phyloP scores from a whole-genome alignment of 2,113 vertebrate genomes.

The Saimiri boliviensis region DNA sequence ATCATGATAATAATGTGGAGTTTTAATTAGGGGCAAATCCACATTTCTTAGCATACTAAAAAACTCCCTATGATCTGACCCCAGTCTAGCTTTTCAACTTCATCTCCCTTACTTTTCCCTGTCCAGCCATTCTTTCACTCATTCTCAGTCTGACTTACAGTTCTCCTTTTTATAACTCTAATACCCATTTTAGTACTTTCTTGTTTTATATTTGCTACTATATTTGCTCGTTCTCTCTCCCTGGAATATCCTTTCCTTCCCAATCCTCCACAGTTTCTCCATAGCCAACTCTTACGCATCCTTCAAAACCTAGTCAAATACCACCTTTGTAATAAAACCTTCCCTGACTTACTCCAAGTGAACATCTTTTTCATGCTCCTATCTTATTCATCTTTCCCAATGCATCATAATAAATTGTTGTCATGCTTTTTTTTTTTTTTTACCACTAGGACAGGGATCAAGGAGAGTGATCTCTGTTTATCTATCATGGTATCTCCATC shows the following conservation, averaged over 20 bases:
- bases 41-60: background rate
- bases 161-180: background rate
- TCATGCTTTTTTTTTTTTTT: background rate
- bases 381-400: background rate
- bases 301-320: background rate
- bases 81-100: background rate
- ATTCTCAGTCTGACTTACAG: background rate
- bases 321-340: constrained; percentile 27
- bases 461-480: background rate
- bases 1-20: background rate
- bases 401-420: background rate
- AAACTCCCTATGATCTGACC: background rate
- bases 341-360: background rate
- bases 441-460: background rate
- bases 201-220: background rate
- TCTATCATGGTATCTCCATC: background rate
- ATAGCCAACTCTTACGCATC: constrained; percentile 2
- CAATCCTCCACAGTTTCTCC: background rate
- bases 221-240: background rate
- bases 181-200: background rate
- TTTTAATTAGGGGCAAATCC: background rate
- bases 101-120: background rate
- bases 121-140: background rate
- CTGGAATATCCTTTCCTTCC: background rate
- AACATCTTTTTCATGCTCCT: background rate